These are phyloP conservation scores for Leptura quadrifasciata DNA, from an alignment of 2,888 invertebrate species.

Conservation along the genomic window DNA sequence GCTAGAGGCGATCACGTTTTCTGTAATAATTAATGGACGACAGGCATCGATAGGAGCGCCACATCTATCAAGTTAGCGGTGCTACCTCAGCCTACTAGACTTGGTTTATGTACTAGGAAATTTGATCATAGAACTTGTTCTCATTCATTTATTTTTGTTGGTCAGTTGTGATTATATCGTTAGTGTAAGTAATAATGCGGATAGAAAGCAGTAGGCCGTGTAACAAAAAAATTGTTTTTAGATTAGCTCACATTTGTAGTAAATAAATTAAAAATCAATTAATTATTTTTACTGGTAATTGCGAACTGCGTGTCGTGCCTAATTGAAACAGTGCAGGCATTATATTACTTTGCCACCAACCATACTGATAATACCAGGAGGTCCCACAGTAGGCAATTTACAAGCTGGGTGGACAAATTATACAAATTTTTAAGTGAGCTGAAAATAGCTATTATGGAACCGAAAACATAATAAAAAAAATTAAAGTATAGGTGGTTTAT, in stretches of 20 bases:
- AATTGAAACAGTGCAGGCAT: slow-evolving; percentile 11
- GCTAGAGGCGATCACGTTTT: slow-evolving; percentile 56
- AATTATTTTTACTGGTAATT: slow-evolving; percentile 22
- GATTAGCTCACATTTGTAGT: slow-evolving; percentile 50
- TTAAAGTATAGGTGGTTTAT: no score
- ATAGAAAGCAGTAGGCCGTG: slow-evolving; percentile 52
- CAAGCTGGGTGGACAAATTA: no score
- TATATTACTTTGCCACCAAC: background rate
- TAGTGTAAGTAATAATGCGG: slow-evolving; percentile 55
- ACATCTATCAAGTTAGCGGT: slow-evolving; percentile 62
- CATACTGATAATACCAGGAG: background rate
- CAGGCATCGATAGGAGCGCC: slow-evolving; percentile 59
- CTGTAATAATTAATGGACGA: slow-evolving; percentile 60
- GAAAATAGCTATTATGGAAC: no score
- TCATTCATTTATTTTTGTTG: slow-evolving; percentile 55
- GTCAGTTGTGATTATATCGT: slow-evolving; percentile 56
- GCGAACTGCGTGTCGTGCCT: background rate
- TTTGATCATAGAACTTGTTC: slow-evolving; percentile 57
- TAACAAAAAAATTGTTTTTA: slow-evolving; percentile 40
- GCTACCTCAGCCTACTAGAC: slow-evolving; percentile 50
- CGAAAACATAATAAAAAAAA: no score
- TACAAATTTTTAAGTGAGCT: no score
- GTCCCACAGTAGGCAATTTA: no score
- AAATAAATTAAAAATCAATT: slow-evolving; percentile 47
- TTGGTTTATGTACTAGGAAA: slow-evolving; percentile 56